These are phyloP conservation scores for Baccha elongata DNA, from an alignment of 2,888 invertebrate genomes.

Conservation along the genomic window DNA sequence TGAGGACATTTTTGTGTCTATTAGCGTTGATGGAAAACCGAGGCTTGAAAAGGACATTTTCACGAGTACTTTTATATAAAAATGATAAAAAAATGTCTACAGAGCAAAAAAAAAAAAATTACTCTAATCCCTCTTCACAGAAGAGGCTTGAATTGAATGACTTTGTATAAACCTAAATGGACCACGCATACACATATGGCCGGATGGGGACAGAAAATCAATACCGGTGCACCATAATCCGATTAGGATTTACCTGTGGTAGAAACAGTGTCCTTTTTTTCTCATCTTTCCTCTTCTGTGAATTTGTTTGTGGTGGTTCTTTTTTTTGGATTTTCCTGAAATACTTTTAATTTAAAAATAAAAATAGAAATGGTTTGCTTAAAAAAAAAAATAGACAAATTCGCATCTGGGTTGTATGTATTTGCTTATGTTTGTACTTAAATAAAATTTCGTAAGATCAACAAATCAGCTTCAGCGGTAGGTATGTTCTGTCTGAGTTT, in stretches of 20 bases:
- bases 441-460: too few relatives aligned
- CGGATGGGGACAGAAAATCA: conserved; percentile 57
- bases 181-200: conserved; percentile 46
- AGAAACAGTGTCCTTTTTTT: conserved; percentile 20
- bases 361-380: conserved; percentile 40
- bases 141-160: conserved; percentile 58
- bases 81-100: conserved; percentile 19
- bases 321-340: conserved; percentile 19
- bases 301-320: background rate
- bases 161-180: conserved; percentile 61
- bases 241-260: conserved; percentile 71
- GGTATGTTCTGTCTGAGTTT: too few relatives aligned
- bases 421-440: background rate
- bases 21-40: conserved; percentile 66
- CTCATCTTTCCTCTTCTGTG: background rate
- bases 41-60: conserved; percentile 50
- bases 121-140: conserved; percentile 62
- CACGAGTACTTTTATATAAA: conserved; percentile 19
- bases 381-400: conserved; percentile 23
- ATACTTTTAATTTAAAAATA: conserved; percentile 66
- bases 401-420: background rate
- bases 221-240: conserved; percentile 71
- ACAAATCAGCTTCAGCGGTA: too few relatives aligned
- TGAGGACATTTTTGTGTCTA: conserved; percentile 52
- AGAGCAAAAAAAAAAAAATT: conserved; percentile 6